phyloP scores from a whole-genome alignment of 1,140 invertebrate species.

The Muscidifurax raptorellus region DNA sequence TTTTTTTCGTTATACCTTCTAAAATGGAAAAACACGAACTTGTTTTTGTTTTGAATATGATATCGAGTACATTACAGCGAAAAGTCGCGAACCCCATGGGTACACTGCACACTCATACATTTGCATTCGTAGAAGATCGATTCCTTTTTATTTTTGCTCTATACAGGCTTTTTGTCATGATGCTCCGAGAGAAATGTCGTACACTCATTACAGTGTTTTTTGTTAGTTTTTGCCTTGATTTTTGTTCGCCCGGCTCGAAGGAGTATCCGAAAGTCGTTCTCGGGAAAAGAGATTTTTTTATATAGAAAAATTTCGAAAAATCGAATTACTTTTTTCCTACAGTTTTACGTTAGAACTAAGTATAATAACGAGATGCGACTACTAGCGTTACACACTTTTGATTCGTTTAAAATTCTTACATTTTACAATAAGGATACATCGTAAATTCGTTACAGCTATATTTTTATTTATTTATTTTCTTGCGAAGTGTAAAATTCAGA shows the following conservation, averaged over 20 bases:
- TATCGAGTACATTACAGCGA: slow-evolving; percentile 49
- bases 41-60: slow-evolving; percentile 27
- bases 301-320: slow-evolving; percentile 12
- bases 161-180: background rate
- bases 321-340: slow-evolving; percentile 4
- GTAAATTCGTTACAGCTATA: background rate
- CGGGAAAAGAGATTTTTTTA: background rate
- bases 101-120: slow-evolving; percentile 28
- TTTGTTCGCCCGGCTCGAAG: slow-evolving; percentile 11
- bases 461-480: slow-evolving; percentile 20
- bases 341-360: background rate
- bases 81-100: slow-evolving; percentile 25
- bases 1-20: slow-evolving; percentile 35
- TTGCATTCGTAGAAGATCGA: background rate
- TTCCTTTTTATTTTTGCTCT: slow-evolving; percentile 11
- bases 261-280: slow-evolving; percentile 2
- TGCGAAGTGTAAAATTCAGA: slow-evolving; percentile 21
- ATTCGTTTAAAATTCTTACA: background rate
- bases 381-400: background rate
- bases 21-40: slow-evolving; percentile 48
- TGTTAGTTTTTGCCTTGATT: slow-evolving; percentile 1
- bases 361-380: slow-evolving; percentile 7
- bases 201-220: slow-evolving; percentile 10
- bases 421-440: background rate
- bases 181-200: slow-evolving; percentile 34